Conservation (phyloP, 2,888 invertebrate species). For the Flexamia atlantica region DNA sequence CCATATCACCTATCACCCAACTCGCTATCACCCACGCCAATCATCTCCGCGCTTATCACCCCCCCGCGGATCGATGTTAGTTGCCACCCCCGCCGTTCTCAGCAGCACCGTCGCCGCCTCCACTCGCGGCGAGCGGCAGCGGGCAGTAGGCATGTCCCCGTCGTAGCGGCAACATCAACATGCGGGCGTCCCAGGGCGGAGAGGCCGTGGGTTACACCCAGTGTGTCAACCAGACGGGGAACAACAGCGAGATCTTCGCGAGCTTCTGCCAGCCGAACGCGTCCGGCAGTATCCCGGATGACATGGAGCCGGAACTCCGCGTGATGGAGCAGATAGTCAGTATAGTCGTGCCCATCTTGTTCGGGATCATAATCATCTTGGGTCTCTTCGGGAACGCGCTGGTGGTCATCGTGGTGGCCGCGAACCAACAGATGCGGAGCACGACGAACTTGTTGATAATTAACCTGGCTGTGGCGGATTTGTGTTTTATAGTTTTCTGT, state of each 20-base stretch:
- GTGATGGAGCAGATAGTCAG: constrained; percentile 80
- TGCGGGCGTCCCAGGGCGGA: constrained; percentile 57
- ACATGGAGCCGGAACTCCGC: constrained; percentile 71
- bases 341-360: constrained; percentile 88
- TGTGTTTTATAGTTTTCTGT: constrained; percentile 95
- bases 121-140: background rate
- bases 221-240: constrained; percentile 66
- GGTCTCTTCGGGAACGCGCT: constrained; percentile 94
- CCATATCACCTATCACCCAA: background rate
- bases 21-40: background rate
- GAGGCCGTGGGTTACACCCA: constrained; percentile 65
- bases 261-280: constrained; percentile 65
- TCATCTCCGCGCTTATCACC: background rate
- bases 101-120: background rate
- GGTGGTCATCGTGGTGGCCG: constrained; percentile 90
- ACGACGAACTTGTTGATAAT: constrained; percentile 96
- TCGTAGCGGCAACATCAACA: constrained; percentile 31
- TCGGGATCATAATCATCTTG: constrained; percentile 90
- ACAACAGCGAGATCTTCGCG: constrained; percentile 61
- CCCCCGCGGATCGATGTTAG: constrained; percentile 42
- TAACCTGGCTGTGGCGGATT: constrained; percentile 92
- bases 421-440: constrained; percentile 94
- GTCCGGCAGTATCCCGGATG: constrained; percentile 65
- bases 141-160: background rate
- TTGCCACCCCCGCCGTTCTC: constrained; percentile 37